A percentile compares a stretch with the other conserved stretches of the same genome.
phyloP scores from a whole-genome alignment of 2,888 invertebrate species.

The Meliscaeva auricollis region DNA sequence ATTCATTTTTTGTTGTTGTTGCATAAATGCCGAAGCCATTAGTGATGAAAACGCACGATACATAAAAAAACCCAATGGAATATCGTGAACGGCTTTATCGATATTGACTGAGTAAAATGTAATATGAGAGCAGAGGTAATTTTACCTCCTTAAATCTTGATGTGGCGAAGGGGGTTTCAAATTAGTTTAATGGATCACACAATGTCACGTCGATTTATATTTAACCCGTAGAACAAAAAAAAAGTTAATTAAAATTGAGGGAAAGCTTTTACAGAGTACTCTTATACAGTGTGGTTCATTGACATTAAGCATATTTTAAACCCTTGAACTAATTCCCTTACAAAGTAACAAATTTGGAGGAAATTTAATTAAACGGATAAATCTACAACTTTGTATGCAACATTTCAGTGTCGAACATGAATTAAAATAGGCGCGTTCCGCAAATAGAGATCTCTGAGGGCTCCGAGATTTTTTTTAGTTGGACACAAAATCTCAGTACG shows the following conservation, averaged over 20 bases:
- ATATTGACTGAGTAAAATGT: slow-evolving; percentile 31
- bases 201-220: slow-evolving; percentile 63
- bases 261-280: slow-evolving; percentile 6
- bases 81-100: slow-evolving; percentile 33
- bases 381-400: too few species aligned
- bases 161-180: slow-evolving; percentile 10
- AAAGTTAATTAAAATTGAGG: slow-evolving; percentile 35
- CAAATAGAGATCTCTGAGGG: too few species aligned
- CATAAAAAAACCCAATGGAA: slow-evolving; percentile 46
- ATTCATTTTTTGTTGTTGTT: slow-evolving; percentile 74
- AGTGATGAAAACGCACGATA: slow-evolving; percentile 81
- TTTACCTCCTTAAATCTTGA: slow-evolving; percentile 15
- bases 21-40: slow-evolving; percentile 82
- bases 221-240: slow-evolving; percentile 15
- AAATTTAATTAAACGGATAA: too few species aligned
- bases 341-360: too few species aligned
- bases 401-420: too few species aligned
- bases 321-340: too few species aligned
- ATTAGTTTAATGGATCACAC: slow-evolving; percentile 39
- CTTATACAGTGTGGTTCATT: slow-evolving; percentile 9
- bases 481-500: too few species aligned
- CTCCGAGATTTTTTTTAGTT: too few species aligned
- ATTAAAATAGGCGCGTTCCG: too few species aligned
- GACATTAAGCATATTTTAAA: background rate
- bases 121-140: slow-evolving; percentile 17